Base-by-base conservation (phyloP, 2,888 invertebrate genomes). In the Drosophila eohydei region DNA sequence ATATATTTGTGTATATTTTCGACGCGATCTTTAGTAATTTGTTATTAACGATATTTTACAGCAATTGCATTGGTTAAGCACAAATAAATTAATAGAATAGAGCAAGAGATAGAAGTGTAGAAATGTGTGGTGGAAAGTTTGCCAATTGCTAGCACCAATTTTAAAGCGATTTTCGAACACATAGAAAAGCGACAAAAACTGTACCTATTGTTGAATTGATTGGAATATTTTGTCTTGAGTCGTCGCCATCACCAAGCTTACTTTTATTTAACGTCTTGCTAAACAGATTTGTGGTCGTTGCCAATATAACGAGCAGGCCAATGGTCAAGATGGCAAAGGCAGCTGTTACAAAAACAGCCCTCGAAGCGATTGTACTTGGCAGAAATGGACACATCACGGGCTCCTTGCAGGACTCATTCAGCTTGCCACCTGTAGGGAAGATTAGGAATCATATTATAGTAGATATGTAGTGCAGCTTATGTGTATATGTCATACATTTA, bases 141-240 rank as follows among this genome's bases (percentile, higher is more conserved):
- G 55, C 58, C 56, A 62, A 65, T 62, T 28, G 51, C 58, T 48
- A 64, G 44, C 71, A 78, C 66, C 78, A 80, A 80, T 21, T 56
- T 43, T 0, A 61, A 40, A 72, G 61, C 57, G 56, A 52, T 55
- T 68, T 66, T 72, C 41, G 55, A 61, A 74, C 69, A 74, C 74
- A 71, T 76, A 88, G 79, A 65, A 67, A 59, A 66, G 51, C 55
- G 81, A 70, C 66, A 67, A 71, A 34, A 73, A 83, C 76, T 88
- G 86, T 92, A 93, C 93, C 93, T 93, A 93, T 93, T 76, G 91
- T 91, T 88, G 93, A 93, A 88, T 91, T 90, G 81, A 93, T 93
- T 89, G 93, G 93, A 86, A 91, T 91, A 91, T 93, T 92, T 85
- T 88, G 90, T 90, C 91, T 86, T 78, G 90, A 91, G 83, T 93